A percentile compares a stretch with the other conserved stretches of the same genome.
phyloP scores from a whole-genome alignment of 2,888 invertebrate genomes.

The Atethmia centrago region DNA sequence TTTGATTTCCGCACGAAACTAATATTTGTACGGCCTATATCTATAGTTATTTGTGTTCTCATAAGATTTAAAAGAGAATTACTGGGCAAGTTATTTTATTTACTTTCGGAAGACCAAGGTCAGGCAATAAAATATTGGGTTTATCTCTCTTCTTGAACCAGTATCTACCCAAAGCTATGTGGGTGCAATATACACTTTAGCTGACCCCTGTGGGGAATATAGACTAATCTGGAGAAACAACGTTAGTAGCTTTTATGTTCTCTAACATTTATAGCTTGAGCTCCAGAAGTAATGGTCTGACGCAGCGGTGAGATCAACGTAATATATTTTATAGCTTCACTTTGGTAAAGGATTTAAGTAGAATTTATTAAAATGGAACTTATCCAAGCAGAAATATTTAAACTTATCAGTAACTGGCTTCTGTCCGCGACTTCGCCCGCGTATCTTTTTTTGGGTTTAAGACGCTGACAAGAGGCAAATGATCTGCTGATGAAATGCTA shows the following conservation, averaged over 20 bases:
- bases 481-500: no score
- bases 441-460: no score
- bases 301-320: constrained; percentile 28
- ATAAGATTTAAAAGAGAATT: neutral
- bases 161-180: neutral
- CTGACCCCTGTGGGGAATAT: neutral
- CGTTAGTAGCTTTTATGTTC: constrained; percentile 17
- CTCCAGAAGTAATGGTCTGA: constrained; percentile 13
- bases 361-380: neutral
- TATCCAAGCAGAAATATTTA: neutral
- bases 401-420: neutral
- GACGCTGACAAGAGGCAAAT: no score
- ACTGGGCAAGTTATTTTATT: neutral
- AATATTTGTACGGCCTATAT: neutral
- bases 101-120: neutral
- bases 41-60: neutral
- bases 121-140: no score
- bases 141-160: neutral
- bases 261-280: constrained; percentile 25
- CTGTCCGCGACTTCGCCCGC: no score
- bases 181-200: neutral
- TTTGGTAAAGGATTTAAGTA: neutral
- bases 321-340: constrained; percentile 25
- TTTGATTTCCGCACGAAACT: constrained; percentile 5
- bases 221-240: constrained; percentile 12